These are phyloP conservation scores for Tarsius wallacei DNA, from an alignment of 2,797 vertebrate species.

Conservation along the genomic window DNA sequence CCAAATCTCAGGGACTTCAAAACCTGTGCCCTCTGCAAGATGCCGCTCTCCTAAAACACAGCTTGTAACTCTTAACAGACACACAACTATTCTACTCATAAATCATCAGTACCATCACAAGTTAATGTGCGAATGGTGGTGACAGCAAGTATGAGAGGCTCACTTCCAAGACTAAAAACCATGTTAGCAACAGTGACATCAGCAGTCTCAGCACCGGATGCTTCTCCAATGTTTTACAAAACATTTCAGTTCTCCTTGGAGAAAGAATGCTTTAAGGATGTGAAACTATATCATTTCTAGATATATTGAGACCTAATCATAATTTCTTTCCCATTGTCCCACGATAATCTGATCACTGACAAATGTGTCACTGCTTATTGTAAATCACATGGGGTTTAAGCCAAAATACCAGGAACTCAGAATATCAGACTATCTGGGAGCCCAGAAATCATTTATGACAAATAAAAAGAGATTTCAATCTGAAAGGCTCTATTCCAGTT, in stretches of 20 bases:
- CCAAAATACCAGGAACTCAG: background rate
- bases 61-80: background rate
- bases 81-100: background rate
- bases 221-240: background rate
- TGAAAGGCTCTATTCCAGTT: background rate
- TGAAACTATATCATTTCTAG: background rate
- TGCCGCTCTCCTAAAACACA: background rate
- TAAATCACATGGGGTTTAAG: background rate
- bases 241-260: background rate
- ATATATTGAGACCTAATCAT: background rate
- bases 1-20: background rate
- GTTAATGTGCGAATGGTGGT: fast-evolving
- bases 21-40: background rate
- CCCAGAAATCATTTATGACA: background rate
- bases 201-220: too few species aligned
- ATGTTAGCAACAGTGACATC: background rate
- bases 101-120: background rate
- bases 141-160: background rate
- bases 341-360: background rate
- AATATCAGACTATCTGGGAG: background rate
- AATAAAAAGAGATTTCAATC: background rate
- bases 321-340: background rate
- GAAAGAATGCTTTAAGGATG: background rate
- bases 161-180: background rate
- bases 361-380: background rate